These are phyloP conservation scores for Pomatorhinus ruficollis DNA, from an alignment of 2,113 vertebrate species.

Conservation along the genomic window DNA sequence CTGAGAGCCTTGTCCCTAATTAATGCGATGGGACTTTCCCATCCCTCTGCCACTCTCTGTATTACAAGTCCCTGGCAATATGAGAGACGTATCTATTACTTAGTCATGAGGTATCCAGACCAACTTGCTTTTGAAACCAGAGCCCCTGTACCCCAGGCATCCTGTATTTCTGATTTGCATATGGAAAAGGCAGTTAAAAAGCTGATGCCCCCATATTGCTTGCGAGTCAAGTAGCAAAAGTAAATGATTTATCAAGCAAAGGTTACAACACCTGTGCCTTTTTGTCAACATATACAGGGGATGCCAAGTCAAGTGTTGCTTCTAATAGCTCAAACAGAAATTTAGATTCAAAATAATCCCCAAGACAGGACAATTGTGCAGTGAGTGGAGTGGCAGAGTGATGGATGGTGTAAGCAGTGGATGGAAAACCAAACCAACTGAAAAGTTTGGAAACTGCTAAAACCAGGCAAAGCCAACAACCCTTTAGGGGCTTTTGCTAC, in stretches of 20 bases:
- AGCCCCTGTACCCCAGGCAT: not conserved
- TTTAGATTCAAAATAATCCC: conserved; percentile 70
- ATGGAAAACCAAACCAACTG: not conserved
- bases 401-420: not conserved
- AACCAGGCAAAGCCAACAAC: conserved; percentile 12
- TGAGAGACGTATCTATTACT: not conserved
- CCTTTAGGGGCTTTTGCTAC: conserved; percentile 8
- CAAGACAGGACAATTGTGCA: conserved; percentile 38
- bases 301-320: conserved; percentile 64
- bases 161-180: conserved; percentile 69
- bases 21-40: conserved; percentile 42
- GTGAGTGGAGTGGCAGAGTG: conserved; percentile 35
- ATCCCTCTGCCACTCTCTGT: not conserved
- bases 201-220: conserved; percentile 39
- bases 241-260: conserved; percentile 77
- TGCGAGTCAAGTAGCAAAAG: conserved; percentile 64
- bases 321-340: conserved; percentile 71
- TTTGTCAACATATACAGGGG: conserved; percentile 68
- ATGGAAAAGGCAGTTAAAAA: conserved; percentile 63
- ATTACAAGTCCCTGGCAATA: conserved; percentile 16
- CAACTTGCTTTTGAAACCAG: conserved; percentile 43
- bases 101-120: conserved; percentile 24
- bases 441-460: conserved; percentile 31
- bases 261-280: conserved; percentile 73
- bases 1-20: not conserved